Evolutionary conservation across 2,797 vertebrate genomes (phyloP).

Genomic region (Novumbra hubbsi): DNA sequence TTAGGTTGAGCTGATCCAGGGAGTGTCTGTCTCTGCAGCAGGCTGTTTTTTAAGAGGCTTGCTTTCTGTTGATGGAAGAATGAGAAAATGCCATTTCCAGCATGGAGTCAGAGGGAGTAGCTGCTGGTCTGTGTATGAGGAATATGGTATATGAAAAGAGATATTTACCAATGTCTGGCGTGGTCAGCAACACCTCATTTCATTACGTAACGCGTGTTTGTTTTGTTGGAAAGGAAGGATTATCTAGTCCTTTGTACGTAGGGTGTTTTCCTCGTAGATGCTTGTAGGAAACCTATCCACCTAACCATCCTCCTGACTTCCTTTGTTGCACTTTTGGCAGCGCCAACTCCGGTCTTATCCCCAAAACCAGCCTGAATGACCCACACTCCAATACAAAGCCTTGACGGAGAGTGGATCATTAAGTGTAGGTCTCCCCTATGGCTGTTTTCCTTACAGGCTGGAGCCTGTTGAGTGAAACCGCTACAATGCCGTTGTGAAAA

Average conservation of each 20-base stretch:
- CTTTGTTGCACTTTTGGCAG: slow-evolving; percentile 68
- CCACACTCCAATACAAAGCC: slow-evolving; percentile 49
- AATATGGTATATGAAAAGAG: neutral
- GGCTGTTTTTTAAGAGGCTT: slow-evolving; percentile 68
- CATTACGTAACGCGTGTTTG: slow-evolving; percentile 52
- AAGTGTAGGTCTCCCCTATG: slow-evolving; percentile 27
- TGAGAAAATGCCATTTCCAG: slow-evolving; percentile 50
- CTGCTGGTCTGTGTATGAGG: neutral
- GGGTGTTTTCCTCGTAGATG: slow-evolving; percentile 68
- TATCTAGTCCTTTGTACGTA: slow-evolving; percentile 46
- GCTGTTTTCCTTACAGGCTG: slow-evolving; percentile 36
- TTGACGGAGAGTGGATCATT: slow-evolving; percentile 53
- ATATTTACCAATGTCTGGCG: neutral
- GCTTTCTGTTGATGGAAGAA: slow-evolving; percentile 54
- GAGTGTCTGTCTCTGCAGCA: slow-evolving; percentile 24
- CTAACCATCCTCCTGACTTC: slow-evolving; percentile 54
- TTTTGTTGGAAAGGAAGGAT: slow-evolving; percentile 58
- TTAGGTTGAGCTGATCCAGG: slow-evolving; percentile 35
- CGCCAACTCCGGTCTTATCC: slow-evolving; percentile 42
- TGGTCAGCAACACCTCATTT: slow-evolving; percentile 31
- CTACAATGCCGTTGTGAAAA: slow-evolving; percentile 47
- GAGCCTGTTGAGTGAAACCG: slow-evolving; percentile 30
- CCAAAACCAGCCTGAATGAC: slow-evolving; percentile 57
- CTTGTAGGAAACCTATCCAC: slow-evolving; percentile 67
- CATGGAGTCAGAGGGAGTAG: neutral